These are phyloP conservation scores for Halichoeres trimaculatus DNA, from an alignment of 2,113 vertebrate species.

Conservation along the genomic window DNA sequence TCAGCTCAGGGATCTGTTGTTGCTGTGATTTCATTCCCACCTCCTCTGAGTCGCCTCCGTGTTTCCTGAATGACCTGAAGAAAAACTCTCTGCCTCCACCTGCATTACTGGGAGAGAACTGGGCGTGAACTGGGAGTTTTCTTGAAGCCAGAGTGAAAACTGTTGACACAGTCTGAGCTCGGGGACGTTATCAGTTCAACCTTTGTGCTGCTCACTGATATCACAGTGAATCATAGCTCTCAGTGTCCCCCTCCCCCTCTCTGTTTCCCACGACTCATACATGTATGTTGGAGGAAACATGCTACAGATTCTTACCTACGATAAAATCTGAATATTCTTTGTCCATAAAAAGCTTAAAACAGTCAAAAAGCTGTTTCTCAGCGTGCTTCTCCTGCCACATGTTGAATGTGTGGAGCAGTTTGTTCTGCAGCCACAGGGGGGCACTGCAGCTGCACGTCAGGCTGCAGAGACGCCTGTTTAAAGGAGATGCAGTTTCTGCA, in stretches of 20 bases:
- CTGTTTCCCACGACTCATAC: conserved; percentile 1
- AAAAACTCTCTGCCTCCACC: too few species aligned
- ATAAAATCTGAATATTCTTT: neutral
- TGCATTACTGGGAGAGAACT: too few species aligned
- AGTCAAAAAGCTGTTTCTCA: neutral
- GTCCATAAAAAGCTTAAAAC: neutral
- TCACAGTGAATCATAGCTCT: conserved; percentile 31
- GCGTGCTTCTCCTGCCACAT: conserved; percentile 8
- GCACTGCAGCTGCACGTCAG: conserved; percentile 43
- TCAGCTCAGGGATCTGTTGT: too few species aligned
- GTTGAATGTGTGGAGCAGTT: conserved; percentile 19
- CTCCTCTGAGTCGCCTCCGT: too few species aligned
- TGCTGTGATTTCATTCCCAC: too few species aligned
- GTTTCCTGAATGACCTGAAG: too few species aligned
- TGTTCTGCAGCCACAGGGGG: conserved; percentile 31
- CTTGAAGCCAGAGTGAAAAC: neutral
- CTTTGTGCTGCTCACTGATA: conserved; percentile 62
- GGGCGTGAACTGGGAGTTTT: too few species aligned
- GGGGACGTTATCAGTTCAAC: conserved; percentile 47
- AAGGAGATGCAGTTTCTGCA: conserved; percentile 4
- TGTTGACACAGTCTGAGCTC: neutral
- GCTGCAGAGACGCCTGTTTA: neutral
- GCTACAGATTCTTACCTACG: too few species aligned
- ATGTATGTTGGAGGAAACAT: neutral
- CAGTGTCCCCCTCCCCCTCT: conserved; percentile 16